A percentile compares a stretch with the other conserved stretches of the same genome.
Conservation (phyloP, 2,797 vertebrate genomes). For the Chelonia mydas region DNA sequence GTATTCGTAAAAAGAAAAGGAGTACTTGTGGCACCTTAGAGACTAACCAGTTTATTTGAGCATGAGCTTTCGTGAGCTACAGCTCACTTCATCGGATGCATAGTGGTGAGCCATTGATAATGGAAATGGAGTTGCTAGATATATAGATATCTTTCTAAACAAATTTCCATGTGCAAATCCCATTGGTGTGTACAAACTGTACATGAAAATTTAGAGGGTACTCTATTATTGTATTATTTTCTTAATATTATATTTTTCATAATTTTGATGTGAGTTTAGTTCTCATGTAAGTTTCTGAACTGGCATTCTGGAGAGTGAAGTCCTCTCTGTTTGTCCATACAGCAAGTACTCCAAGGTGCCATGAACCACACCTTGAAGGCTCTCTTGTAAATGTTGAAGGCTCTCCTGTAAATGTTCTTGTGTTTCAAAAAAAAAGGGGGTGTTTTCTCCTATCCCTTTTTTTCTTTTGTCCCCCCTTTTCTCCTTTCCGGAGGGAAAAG, state of each 20-base stretch:
- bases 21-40: too few relatives aligned
- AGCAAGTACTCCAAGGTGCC: background rate
- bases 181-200: rapidly evolving
- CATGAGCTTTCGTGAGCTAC: too few relatives aligned
- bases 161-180: background rate
- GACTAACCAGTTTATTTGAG: too few relatives aligned
- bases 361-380: rapidly evolving
- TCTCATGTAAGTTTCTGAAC: rapidly evolving
- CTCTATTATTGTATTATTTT: background rate
- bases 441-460: background rate
- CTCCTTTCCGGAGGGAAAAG: background rate
- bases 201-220: background rate
- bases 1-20: too few relatives aligned
- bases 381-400: background rate
- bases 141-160: background rate
- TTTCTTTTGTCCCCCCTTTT: background rate
- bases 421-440: background rate
- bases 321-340: rapidly evolving
- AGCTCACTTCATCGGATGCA: too few relatives aligned
- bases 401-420: background rate
- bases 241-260: background rate
- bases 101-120: background rate
- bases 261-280: background rate
- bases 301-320: background rate
- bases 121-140: background rate